Evolutionary conservation across 2,797 vertebrate genomes (phyloP), one percentile per base, ranked within the genome.

Genomic region (Hybognathus amarus): DNA sequence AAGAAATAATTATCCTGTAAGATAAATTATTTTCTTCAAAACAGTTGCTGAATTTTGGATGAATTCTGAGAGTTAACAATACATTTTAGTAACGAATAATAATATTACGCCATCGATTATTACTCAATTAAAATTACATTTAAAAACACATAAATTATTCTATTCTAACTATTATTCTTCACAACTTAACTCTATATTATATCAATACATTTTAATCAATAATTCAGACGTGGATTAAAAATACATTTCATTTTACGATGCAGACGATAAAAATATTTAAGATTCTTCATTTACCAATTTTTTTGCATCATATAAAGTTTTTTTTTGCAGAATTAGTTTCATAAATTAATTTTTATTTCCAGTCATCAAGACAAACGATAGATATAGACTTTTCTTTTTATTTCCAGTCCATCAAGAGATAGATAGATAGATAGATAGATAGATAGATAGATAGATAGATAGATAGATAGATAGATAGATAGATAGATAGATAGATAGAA

Each of bases 121-220:
- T 15, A 45, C 40, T 20, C 33, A 42, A 42, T 30, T 22, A 18
- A 27, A 30, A 40, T 40, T 27, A 69, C 33, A 59, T 61, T 10
- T 2, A 38, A n/a, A n/a, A n/a, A n/a, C n/a, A n/a, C n/a, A n/a
- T n/a, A n/a, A n/a, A n/a, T n/a, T n/a, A n/a, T n/a, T n/a, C n/a
- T n/a, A n/a, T n/a, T n/a, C n/a, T n/a, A n/a, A 24, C 38, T 59
- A 40, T 22, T 54, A 9, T 52, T 75, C 18, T 52, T 75, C 20
- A 38, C 20, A 56, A 17, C 15, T 36, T 15, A 30, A 15, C 30
- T 54, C 18, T 30, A 54, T 73, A 13, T 30, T 30, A 63, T 27
- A 61, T 61, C 13, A 13, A 30, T 73, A 73, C 27, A 22, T 74
- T 75, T 75, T 9, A 33, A 56, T 74, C 6, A 74, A 74, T 38